A percentile compares a stretch with the other conserved stretches of the same genome.
Evolutionary conservation across 2,888 invertebrate species (phyloP).

Genomic region (Diarsia mendica): DNA sequence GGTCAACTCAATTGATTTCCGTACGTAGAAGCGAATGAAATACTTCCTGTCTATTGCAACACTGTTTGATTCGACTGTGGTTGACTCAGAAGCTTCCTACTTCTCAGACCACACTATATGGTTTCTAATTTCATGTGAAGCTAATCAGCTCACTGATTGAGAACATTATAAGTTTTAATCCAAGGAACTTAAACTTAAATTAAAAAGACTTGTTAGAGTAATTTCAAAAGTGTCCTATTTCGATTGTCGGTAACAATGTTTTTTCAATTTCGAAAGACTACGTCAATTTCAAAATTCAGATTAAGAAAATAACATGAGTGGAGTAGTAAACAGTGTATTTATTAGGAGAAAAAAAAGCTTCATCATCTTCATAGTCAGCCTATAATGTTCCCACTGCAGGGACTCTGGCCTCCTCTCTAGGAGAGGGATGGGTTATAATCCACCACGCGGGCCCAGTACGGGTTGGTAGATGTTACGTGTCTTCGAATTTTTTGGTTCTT

Average conservation of each 20-base stretch:
- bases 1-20: constrained; percentile 7
- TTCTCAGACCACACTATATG: constrained; percentile 37
- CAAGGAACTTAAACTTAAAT: background rate
- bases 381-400: too few relatives aligned
- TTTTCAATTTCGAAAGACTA: too few relatives aligned
- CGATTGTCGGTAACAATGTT: too few relatives aligned
- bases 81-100: background rate
- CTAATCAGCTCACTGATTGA: too few relatives aligned
- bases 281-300: background rate
- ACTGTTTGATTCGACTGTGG: constrained; percentile 34
- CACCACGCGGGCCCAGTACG: too few relatives aligned
- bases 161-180: background rate
- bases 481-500: too few relatives aligned
- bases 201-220: background rate
- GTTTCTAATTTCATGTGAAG: constrained; percentile 21
- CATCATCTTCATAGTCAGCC: too few relatives aligned
- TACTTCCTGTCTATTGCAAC: constrained; percentile 30
- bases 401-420: too few relatives aligned
- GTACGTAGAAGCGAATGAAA: background rate
- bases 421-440: too few relatives aligned
- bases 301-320: background rate
- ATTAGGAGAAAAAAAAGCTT: too few relatives aligned
- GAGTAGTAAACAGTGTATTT: background rate
- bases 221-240: background rate
- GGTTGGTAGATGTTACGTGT: too few relatives aligned